Conservation (phyloP, 2,113 vertebrate genomes). For the Zapornia atra region DNA sequence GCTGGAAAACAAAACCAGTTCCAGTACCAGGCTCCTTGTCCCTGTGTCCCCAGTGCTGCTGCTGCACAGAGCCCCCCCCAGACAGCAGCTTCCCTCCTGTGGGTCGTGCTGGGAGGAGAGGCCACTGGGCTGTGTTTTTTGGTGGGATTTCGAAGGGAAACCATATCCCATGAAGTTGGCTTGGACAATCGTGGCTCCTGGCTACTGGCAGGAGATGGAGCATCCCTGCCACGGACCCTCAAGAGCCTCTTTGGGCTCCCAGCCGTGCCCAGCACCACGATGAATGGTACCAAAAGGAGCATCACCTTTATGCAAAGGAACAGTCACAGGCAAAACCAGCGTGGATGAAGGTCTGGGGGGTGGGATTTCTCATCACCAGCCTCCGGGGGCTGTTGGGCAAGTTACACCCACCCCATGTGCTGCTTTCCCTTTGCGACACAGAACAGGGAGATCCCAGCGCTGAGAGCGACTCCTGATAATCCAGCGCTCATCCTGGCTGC, state of each 20-base stretch:
- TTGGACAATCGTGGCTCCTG: background rate
- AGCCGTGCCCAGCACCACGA: accelerated
- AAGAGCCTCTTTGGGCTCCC: background rate
- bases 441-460: background rate
- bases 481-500: background rate
- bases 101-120: accelerated
- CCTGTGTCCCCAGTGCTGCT: background rate
- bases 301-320: background rate
- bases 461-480: background rate
- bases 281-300: accelerated
- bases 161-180: accelerated
- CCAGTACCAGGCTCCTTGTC: background rate
- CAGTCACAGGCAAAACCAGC: background rate
- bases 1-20: background rate
- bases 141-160: background rate
- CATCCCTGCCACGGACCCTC: background rate
- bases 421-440: accelerated
- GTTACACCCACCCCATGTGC: accelerated
- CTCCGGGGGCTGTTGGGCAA: background rate
- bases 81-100: accelerated
- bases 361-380: background rate
- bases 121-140: background rate
- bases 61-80: background rate
- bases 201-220: background rate
- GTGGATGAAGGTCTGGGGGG: accelerated